Evolutionary conservation across 2,113 vertebrate species (phyloP), one percentile per base, ranked within the genome.

Genomic region (Notiomystis cincta): DNA sequence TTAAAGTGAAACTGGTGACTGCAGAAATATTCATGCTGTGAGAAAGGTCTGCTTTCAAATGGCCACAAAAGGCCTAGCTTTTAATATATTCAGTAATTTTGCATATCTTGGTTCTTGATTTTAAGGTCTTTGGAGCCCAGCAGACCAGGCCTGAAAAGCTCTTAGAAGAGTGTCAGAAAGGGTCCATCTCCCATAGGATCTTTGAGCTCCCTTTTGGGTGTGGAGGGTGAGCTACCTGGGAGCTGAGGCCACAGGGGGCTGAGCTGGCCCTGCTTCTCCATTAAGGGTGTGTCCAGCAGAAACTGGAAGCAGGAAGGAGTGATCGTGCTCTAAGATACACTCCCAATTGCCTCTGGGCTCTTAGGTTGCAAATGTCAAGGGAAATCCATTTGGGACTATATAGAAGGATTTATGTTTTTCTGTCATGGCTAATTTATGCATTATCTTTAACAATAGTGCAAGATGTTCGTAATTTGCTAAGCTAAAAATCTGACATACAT

Each of bases 361-460:
- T 76, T n/a, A 45, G 62, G 42, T 82, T 80, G 40, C 25, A 71
- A 80, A 88, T 57, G n/a, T 82, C 50, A 69, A 73, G 42, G 62
- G 82, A 92, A 94, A 88, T 86, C 13, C 7, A 24, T 80, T 69
- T 80, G 14, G 13, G 54, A n/a, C n/a, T 48, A 6, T 33, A 57
- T 2, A 53, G 73, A 79, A 71, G 11, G 44, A 91, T 75, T 92
- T 94, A 51, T 60, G 19, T 14, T 82, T 82, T 61, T 77, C 23
- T 88, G 48, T 40, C 75, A 57, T 23, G 58, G 42, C 62, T 69
- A 82, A 69, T 82, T 80, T 58, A 42, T 65, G 21, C 6, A 3
- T 83, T 82, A 53, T 76, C 82, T 90, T 77, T 42, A 85, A 80
- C 27, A 45, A 73, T 82, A 83, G 37, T 61, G 30, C 58, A 81